Percentiles rank a stretch among this genome's conserved stretches.
Evolutionary conservation across 1,140 invertebrate genomes (phyloP).

Genomic region (Eupeodes corollae): DNA sequence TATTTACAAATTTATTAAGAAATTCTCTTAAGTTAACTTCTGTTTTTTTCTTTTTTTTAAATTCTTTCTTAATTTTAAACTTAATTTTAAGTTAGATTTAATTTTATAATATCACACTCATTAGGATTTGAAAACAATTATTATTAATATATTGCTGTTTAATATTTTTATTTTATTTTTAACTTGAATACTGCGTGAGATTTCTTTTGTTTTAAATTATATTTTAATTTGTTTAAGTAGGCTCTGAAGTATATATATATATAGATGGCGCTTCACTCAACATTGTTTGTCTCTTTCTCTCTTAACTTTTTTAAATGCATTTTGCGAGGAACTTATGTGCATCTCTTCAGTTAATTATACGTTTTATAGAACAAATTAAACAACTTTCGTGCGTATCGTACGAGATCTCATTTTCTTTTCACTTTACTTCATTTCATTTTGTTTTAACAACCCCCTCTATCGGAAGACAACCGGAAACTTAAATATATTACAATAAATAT

Average conservation of each 20-base stretch:
- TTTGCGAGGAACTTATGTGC: neutral
- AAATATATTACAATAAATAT: too few relatives aligned
- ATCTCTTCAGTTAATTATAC: too few relatives aligned
- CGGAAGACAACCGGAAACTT: too few relatives aligned
- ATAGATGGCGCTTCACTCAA: neutral
- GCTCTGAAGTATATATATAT: neutral
- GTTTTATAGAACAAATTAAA: too few relatives aligned
- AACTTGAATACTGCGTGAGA: neutral
- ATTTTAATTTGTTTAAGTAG: neutral
- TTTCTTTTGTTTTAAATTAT: slow-evolving; percentile 1
- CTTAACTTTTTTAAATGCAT: slow-evolving; percentile 1
- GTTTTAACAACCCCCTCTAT: too few relatives aligned
- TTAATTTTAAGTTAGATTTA: too few relatives aligned
- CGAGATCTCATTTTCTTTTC: too few relatives aligned
- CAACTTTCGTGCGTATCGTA: too few relatives aligned
- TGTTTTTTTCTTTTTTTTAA: slow-evolving; percentile 13
- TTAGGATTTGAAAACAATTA: slow-evolving; percentile 28
- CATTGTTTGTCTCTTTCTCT: neutral
- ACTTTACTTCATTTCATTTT: too few relatives aligned
- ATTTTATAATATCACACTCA: slow-evolving; percentile 31
- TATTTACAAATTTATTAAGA: slow-evolving; percentile 4
- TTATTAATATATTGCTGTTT: neutral
- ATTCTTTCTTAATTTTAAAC: too few relatives aligned
- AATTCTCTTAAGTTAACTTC: neutral
- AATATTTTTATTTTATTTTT: slow-evolving; percentile 3